Evolutionary conservation across 1,140 invertebrate species (phyloP).

Genomic region (Nixonia krombeini): DNA sequence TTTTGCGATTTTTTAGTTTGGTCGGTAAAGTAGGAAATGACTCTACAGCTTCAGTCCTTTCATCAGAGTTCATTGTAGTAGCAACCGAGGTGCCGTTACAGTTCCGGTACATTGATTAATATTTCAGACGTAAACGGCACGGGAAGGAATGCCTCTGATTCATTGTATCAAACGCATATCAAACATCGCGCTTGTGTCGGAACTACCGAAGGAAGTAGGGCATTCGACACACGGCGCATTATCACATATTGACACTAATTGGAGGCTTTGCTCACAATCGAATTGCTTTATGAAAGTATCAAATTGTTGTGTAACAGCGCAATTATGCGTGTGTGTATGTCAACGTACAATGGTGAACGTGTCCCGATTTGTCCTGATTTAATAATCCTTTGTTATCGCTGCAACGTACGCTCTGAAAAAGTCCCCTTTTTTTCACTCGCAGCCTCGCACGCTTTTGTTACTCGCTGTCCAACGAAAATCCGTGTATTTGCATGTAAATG

Average conservation of each 20-base stretch:
- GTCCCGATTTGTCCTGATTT: constrained; percentile 1
- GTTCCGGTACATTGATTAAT: not conserved
- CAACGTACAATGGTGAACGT: not conserved
- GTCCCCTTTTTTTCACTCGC: too few relatives aligned
- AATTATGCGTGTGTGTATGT: not conserved
- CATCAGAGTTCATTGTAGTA: too few relatives aligned
- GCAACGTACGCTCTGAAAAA: too few relatives aligned
- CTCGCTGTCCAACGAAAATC: too few relatives aligned
- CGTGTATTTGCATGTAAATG: too few relatives aligned
- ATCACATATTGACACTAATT: constrained; percentile 8
- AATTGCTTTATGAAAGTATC: constrained; percentile 4
- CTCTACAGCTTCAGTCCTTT: too few relatives aligned
- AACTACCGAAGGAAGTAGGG: not conserved
- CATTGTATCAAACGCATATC: not conserved
- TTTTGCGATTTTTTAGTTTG: too few relatives aligned
- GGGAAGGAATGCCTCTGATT: not conserved
- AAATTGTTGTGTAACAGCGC: not conserved
- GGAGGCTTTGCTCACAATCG: constrained; percentile 7
- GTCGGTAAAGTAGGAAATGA: too few relatives aligned
- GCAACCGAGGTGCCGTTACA: constrained; percentile 2
- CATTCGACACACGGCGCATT: not conserved
- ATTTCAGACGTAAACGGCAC: not conserved
- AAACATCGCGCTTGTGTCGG: not conserved
- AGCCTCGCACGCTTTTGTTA: too few relatives aligned
- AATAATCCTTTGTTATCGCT: too few relatives aligned